Percentiles rank a stretch among this genome's conserved stretches.
Conservation (phyloP, 1,140 invertebrate genomes). For the Pachyrhynchus sulphureomaculatus region DNA sequence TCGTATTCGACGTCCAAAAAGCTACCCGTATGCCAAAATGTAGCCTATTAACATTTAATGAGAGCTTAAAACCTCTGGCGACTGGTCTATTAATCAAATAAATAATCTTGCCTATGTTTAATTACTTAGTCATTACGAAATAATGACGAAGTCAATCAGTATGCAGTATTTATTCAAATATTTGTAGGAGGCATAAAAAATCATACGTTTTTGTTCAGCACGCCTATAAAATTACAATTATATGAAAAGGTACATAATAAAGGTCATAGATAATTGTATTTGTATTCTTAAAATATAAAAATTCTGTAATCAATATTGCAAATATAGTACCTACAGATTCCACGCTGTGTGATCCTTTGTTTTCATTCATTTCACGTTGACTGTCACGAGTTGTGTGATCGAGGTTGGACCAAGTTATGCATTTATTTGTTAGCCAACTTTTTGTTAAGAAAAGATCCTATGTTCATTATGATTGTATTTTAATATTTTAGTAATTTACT, state of each 20-base stretch:
- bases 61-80: too few relatives aligned
- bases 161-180: neutral
- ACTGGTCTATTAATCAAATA: too few relatives aligned
- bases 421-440: neutral
- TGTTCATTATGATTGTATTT: neutral
- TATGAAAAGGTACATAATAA: too few relatives aligned
- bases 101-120: too few relatives aligned
- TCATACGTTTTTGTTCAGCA: neutral
- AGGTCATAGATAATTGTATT: too few relatives aligned
- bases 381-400: neutral
- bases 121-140: too few relatives aligned
- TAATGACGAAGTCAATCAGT: too few relatives aligned
- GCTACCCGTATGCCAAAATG: too few relatives aligned
- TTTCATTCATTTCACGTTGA: constrained; percentile 2
- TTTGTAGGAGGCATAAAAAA: neutral
- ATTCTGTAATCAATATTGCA: neutral
- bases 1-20: too few relatives aligned
- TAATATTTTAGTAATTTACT: too few relatives aligned
- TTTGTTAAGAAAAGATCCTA: neutral
- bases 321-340: constrained; percentile 3
- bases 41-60: too few relatives aligned
- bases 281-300: neutral
- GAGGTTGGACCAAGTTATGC: neutral
- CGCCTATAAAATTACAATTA: neutral
- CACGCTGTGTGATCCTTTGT: constrained; percentile 3